Evolutionary conservation across 2,888 invertebrate genomes (phyloP).

Genomic region (Lepidocyrtinus sp.): DNA sequence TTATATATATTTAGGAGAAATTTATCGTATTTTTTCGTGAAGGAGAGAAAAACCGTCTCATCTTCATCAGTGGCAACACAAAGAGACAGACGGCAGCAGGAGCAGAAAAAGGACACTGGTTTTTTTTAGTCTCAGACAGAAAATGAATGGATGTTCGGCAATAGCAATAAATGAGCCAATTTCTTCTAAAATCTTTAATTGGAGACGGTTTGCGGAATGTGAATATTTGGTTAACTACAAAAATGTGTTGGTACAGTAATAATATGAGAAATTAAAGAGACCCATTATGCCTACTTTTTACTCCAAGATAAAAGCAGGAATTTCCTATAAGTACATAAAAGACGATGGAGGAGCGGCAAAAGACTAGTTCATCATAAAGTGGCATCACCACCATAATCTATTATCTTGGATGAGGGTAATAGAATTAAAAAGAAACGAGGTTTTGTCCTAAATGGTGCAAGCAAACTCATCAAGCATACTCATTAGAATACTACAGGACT

Average conservation of each 20-base stretch:
- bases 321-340: conserved; percentile 56
- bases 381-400: background rate
- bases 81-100: background rate
- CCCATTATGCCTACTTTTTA: conserved; percentile 10
- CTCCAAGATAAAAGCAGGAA: conserved; percentile 49
- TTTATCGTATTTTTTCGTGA: background rate
- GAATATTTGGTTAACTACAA: background rate
- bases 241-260: conserved; percentile 1
- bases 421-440: conserved; percentile 5
- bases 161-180: conserved; percentile 10
- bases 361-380: background rate
- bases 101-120: conserved; percentile 6
- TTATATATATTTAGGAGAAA: too few species aligned
- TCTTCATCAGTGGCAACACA: conserved; percentile 14
- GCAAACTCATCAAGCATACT: conserved; percentile 24
- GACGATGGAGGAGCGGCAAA: conserved; percentile 8
- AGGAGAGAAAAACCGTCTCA: conserved; percentile 14
- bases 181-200: conserved; percentile 12
- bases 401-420: background rate
- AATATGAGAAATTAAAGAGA: conserved; percentile 20
- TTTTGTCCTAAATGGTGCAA: background rate
- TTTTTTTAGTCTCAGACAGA: background rate
- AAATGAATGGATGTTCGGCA: conserved; percentile 8
- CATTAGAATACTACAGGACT: conserved; percentile 47
- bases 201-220: conserved; percentile 10